Conservation (phyloP, 2,888 invertebrate genomes). For the Drosophila nr. perissopoda region DNA sequence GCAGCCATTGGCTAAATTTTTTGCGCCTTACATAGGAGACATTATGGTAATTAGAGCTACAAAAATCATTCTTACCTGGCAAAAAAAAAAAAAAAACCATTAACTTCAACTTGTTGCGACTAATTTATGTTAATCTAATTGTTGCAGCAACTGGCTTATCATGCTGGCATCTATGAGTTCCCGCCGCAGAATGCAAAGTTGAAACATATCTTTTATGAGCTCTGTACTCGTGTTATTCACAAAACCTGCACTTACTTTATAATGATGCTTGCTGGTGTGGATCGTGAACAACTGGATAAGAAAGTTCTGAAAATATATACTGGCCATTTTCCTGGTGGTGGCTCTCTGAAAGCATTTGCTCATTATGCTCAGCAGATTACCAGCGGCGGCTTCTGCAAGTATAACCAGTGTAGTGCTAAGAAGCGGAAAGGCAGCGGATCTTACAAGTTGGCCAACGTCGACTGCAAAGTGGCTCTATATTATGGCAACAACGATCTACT, state of each 20-base stretch:
- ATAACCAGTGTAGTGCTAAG: conserved; percentile 85
- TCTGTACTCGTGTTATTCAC: conserved; percentile 40
- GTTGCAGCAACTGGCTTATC: conserved; percentile 4
- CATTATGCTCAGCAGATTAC: conserved; percentile 86
- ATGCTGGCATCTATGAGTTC: conserved; percentile 54
- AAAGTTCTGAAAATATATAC: conserved; percentile 87
- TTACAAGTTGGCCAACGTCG: conserved; percentile 83
- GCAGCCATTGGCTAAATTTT: conserved; percentile 56
- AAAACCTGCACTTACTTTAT: conserved; percentile 80
- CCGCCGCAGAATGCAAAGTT: conserved; percentile 41
- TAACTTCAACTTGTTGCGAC: too few relatives aligned
- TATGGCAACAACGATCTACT: conserved; percentile 83
- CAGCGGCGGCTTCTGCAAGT: conserved; percentile 84
- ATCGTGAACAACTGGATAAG: conserved; percentile 83
- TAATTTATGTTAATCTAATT: background rate
- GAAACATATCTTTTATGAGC: conserved; percentile 23
- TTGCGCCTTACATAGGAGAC: conserved; percentile 9
- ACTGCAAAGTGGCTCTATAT: conserved; percentile 83
- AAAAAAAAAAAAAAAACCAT: background rate
- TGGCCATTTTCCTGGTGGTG: conserved; percentile 87
- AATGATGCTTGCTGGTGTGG: conserved; percentile 85
- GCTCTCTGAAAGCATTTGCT: conserved; percentile 85
- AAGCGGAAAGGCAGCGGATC: conserved; percentile 11
- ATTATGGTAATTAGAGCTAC: conserved; percentile 15
- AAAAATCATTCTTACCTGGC: too few relatives aligned